Evolutionary conservation across 2,113 vertebrate genomes (phyloP).

Genomic region (Atractosteus spatula): DNA sequence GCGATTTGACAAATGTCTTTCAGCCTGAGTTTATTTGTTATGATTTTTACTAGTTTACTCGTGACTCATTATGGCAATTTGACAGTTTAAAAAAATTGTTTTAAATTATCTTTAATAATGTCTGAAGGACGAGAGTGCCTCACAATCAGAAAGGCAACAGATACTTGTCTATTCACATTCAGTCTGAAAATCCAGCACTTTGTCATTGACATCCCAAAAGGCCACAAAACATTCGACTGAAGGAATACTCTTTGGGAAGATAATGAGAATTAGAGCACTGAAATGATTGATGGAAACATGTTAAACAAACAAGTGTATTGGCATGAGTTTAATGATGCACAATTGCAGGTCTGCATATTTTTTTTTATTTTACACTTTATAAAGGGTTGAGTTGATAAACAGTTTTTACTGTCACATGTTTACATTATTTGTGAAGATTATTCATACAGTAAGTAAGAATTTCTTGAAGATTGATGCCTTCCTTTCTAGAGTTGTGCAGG

Average conservation of each 20-base stretch:
- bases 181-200: slow-evolving; percentile 13
- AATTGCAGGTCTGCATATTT: too few relatives aligned
- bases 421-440: too few relatives aligned
- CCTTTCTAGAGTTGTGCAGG: too few relatives aligned
- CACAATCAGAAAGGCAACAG: neutral
- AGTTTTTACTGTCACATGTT: too few relatives aligned
- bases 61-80: neutral
- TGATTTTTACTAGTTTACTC: neutral
- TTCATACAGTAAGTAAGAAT: too few relatives aligned
- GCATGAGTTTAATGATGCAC: neutral
- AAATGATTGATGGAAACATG: slow-evolving; percentile 18
- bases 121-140: neutral
- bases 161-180: slow-evolving; percentile 19
- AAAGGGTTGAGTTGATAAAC: slow-evolving; percentile 7
- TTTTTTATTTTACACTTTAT: neutral
- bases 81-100: neutral
- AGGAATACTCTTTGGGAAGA: slow-evolving; percentile 34
- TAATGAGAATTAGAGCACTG: slow-evolving; percentile 34
- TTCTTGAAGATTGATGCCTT: too few relatives aligned
- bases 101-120: neutral
- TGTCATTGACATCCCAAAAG: slow-evolving; percentile 25
- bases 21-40: neutral
- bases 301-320: slow-evolving; percentile 27
- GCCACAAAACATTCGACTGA: slow-evolving; percentile 16
- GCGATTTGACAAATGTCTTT: neutral